Evolutionary conservation across 2,113 vertebrate genomes (phyloP).

Genomic region (Nannospalax galili): DNA sequence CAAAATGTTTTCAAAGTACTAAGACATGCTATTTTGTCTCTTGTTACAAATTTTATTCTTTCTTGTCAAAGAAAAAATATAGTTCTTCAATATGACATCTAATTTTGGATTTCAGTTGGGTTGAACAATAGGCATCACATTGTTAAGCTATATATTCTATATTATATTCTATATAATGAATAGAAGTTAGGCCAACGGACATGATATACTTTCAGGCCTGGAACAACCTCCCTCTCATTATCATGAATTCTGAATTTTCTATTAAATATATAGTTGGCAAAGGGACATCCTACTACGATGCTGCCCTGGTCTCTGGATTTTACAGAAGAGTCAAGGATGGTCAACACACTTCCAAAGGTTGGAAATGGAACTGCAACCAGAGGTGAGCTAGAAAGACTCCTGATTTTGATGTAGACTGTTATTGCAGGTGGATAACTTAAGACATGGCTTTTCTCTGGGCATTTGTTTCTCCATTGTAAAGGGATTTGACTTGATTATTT

Average conservation of each 20-base stretch:
- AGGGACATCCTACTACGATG: not conserved
- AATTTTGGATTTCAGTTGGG: not conserved
- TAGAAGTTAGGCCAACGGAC: not conserved
- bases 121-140: not conserved
- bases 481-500: not conserved
- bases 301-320: not conserved
- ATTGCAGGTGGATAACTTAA: not conserved
- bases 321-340: not conserved
- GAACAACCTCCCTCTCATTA: not conserved
- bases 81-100: conserved; percentile 11
- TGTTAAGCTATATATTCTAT: not conserved
- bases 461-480: not conserved
- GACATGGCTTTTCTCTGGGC: not conserved
- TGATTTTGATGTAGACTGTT: not conserved
- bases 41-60: conserved; percentile 18
- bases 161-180: too few relatives aligned
- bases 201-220: not conserved
- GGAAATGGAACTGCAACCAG: not conserved
- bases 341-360: not conserved
- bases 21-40: not conserved
- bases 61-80: not conserved
- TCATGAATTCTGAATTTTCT: not conserved
- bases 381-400: not conserved
- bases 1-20: not conserved
- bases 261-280: conserved; percentile 12